These are phyloP conservation scores for Protodeltote pygarga DNA, from an alignment of 2,888 invertebrate genomes.

Conservation along the genomic window DNA sequence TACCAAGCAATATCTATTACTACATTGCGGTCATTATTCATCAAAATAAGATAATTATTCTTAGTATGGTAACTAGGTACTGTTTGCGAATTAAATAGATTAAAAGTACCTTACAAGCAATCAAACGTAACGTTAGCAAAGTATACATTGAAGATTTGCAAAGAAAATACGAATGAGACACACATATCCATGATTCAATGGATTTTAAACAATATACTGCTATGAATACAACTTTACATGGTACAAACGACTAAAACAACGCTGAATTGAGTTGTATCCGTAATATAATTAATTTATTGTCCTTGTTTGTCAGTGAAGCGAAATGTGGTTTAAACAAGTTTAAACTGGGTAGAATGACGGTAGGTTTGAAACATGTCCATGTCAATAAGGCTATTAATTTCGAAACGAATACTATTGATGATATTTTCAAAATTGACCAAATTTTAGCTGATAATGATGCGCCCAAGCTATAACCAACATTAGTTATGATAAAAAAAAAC, in stretches of 20 bases:
- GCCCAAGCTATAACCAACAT: conserved; percentile 27
- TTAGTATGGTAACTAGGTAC: conserved; percentile 32
- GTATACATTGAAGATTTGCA: conserved; percentile 22
- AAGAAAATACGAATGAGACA: conserved; percentile 16
- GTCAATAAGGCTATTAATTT: conserved; percentile 5
- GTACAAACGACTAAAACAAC: conserved; percentile 30
- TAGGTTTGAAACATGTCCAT: conserved; percentile 7
- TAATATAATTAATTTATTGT: conserved; percentile 51
- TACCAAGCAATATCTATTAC: conserved; percentile 1
- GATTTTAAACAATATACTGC: conserved; percentile 19
- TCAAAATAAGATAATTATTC: conserved; percentile 44
- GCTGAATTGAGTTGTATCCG: conserved; percentile 37
- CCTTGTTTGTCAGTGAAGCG: conserved; percentile 43
- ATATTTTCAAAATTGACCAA: too few species aligned
- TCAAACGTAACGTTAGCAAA: conserved; percentile 6
- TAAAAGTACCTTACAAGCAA: conserved; percentile 31
- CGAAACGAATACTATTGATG: too few species aligned
- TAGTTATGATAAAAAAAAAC: conserved; percentile 46
- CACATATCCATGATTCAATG: conserved; percentile 28
- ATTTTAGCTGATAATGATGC: too few species aligned
- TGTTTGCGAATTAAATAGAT: conserved; percentile 40
- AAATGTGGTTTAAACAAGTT: conserved; percentile 40
- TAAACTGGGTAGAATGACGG: conserved; percentile 12
- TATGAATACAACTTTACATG: conserved; percentile 7
- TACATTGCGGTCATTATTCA: conserved; percentile 35